Evolutionary conservation across 2,797 vertebrate genomes (phyloP), one percentile per base, ranked within the genome.

Genomic region (Rhinichthys osculus): DNA sequence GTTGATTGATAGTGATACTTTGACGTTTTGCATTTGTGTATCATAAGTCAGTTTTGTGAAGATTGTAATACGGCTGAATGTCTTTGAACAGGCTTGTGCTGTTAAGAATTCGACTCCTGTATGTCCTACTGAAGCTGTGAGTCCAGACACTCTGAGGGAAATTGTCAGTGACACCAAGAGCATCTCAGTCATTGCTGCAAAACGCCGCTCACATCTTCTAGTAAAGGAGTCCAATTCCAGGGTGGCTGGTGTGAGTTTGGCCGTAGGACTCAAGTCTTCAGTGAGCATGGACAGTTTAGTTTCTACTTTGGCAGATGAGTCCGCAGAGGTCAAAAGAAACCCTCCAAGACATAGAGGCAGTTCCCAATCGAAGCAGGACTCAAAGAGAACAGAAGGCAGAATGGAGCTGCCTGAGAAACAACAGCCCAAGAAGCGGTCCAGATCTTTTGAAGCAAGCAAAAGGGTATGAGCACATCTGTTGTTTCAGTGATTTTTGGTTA

Each of bases 151-250:
- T 42, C 89, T 91, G 81, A 84, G 88, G 83, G 91, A 94, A 91
- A 93, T 93, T 54, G 90, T 85, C 1, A 73, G 23, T 4, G 88
- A 90, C 87, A 96, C 93, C 64, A 94, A 93, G 87, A 92, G 86
- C 89, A 94, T 95, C 6, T 85, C 93, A 4, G 88, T 92, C 64
- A 84, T 94, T 0, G 93, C 94, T 0, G 93, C 92, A 76, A 89
- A 85, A 67, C 50, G 86, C 3, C 83, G 85, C 17, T 92, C 87
- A 57, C 91, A 85, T 73, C 91, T 85, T 0, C 89, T 87, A 1
- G 86, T 54, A 19, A 76, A 73, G 5, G 81, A 82, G 69, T 81
- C 86, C 4, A 85, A 42, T 23, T 50, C 30, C 84, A 80, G 67
- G 42, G 19, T 38, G 40, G 40, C 79, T 1, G 3, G 40, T 50